Percentiles rank a stretch among this genome's conserved stretches.
Conservation (phyloP, 2,888 invertebrate genomes). For the Amphipyra berbera region DNA sequence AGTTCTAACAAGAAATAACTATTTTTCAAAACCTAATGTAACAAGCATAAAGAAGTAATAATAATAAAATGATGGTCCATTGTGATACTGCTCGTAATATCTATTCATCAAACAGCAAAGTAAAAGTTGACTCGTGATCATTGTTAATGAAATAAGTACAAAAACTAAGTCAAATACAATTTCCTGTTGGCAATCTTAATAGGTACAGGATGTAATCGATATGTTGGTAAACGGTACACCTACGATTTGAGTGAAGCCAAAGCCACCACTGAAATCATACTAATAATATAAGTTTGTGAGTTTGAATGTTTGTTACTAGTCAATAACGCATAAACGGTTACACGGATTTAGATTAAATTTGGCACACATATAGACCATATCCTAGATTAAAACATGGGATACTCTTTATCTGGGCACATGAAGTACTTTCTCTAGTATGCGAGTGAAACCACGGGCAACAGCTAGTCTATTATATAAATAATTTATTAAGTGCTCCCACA, state of each 20-base stretch:
- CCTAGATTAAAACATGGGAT: no score
- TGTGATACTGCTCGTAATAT: slow-evolving; percentile 24
- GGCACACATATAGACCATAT: no score
- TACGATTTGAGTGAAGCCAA: background rate
- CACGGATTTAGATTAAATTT: no score
- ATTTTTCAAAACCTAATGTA: no score
- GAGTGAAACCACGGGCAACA: no score
- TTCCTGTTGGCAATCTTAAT: slow-evolving; percentile 48
- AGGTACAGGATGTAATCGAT: slow-evolving; percentile 54
- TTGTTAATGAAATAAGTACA: slow-evolving; percentile 35
- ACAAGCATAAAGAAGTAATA: background rate
- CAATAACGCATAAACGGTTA: no score
- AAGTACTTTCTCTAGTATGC: no score
- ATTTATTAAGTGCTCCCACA: no score
- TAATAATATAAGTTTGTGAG: background rate
- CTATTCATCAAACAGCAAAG: slow-evolving; percentile 43
- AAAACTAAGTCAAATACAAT: slow-evolving; percentile 40
- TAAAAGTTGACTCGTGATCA: slow-evolving; percentile 40
- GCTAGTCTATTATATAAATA: no score
- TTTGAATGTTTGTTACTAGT: no score
- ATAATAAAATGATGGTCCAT: slow-evolving; percentile 18
- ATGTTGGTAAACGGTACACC: slow-evolving; percentile 16
- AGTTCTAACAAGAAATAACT: no score
- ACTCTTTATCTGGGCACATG: no score
- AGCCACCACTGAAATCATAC: background rate